phyloP scores from a whole-genome alignment of 2,797 vertebrate genomes.

The Trachops cirrhosus region DNA sequence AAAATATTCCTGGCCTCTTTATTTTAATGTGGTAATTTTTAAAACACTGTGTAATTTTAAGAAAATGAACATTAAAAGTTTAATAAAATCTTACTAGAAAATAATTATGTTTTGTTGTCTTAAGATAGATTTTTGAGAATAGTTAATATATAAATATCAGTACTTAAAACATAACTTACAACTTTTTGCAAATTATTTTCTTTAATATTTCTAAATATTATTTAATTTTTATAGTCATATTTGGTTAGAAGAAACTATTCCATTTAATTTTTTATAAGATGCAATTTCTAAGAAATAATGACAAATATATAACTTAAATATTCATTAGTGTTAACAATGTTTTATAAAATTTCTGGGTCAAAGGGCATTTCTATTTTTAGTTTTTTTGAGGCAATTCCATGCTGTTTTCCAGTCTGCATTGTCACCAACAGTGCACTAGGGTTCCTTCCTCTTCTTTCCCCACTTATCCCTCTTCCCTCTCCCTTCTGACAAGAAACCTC shows the following conservation, averaged over 20 bases:
- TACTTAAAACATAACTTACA: neutral
- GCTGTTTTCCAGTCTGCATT: no score
- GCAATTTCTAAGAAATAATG: neutral
- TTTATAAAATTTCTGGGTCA: no score
- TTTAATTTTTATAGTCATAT: neutral
- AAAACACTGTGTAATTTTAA: neutral
- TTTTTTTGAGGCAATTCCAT: no score
- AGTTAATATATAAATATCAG: neutral
- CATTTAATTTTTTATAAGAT: neutral
- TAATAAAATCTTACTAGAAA: neutral
- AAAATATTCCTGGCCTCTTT: neutral
- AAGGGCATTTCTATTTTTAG: no score
- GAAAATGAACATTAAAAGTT: neutral
- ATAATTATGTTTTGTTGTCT: neutral
- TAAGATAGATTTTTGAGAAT: neutral
- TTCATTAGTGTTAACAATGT: neutral
- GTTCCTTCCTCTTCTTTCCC: no score
- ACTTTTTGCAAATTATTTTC: neutral
- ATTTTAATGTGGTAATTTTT: neutral
- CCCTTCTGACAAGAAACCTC: no score
- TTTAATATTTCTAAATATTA: neutral
- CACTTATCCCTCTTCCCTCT: no score
- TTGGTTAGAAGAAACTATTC: neutral
- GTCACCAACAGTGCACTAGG: no score
- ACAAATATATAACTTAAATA: neutral